phyloP scores from a whole-genome alignment of 2,113 vertebrate genomes.

The Laticauda laticaudata region DNA sequence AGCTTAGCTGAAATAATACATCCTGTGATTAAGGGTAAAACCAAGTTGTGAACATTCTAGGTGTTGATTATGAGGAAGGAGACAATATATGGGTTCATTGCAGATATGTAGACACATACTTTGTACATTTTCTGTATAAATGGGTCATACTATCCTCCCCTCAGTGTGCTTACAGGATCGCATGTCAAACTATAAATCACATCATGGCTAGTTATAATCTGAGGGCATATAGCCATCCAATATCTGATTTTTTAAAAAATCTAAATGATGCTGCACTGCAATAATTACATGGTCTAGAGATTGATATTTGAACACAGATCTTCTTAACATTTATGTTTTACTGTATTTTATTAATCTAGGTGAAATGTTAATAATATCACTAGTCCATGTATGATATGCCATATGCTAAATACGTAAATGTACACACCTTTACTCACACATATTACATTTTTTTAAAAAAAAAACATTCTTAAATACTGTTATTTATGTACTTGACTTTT shows the following conservation, averaged over 20 bases:
- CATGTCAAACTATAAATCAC: too few species aligned
- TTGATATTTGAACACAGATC: too few species aligned
- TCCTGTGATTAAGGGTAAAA: background rate
- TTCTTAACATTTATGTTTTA: background rate
- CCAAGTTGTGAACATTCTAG: background rate
- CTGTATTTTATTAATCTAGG: background rate
- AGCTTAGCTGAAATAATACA: too few species aligned
- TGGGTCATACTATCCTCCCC: too few species aligned
- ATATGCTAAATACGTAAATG: background rate
- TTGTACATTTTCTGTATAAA: background rate
- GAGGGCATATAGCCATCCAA: too few species aligned
- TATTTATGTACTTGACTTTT: background rate
- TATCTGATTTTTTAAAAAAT: too few species aligned
- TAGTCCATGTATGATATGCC: background rate
- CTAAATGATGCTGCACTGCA: too few species aligned
- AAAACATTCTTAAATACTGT: background rate
- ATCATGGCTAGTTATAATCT: too few species aligned
- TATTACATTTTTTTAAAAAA: too few species aligned
- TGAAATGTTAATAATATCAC: background rate
- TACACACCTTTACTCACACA: background rate
- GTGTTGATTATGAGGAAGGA: background rate
- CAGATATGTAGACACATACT: background rate
- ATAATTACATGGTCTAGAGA: too few species aligned
- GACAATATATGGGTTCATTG: background rate
- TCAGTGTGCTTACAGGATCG: too few species aligned